phyloP scores from a whole-genome alignment of 2,797 vertebrate genomes.

The Coracias cyanogaster region DNA sequence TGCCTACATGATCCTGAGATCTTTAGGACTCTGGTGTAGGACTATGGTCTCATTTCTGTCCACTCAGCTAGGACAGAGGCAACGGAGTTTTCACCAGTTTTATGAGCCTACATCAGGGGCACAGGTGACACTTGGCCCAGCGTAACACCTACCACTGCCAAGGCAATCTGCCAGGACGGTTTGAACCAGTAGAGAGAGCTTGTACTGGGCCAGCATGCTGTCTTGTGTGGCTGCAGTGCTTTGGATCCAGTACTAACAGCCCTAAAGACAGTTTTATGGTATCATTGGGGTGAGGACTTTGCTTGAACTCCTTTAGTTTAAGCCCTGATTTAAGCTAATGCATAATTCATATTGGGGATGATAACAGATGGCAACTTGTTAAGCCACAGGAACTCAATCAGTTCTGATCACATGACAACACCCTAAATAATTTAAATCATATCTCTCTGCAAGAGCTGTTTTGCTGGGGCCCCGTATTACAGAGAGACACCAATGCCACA shows the following conservation, averaged over 20 bases:
- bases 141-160: background rate
- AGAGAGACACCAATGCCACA: conserved; percentile 6
- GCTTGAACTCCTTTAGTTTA: conserved; percentile 49
- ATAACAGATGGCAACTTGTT: conserved; percentile 71
- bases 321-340: conserved; percentile 47
- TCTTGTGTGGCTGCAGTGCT: background rate
- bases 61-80: background rate
- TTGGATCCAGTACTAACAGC: background rate
- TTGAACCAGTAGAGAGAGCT: conserved; percentile 12
- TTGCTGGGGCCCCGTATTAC: background rate
- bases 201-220: background rate
- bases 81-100: background rate
- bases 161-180: background rate
- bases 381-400: conserved; percentile 72
- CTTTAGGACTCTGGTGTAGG: background rate
- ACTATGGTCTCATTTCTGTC: background rate
- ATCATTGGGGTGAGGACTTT: conserved; percentile 26
- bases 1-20: accelerated
- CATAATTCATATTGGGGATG: conserved; percentile 59
- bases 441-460: background rate
- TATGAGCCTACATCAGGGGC: background rate
- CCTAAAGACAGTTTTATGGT: conserved; percentile 32
- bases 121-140: background rate
- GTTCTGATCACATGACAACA: conserved; percentile 61
- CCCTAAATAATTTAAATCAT: conserved; percentile 59